These are phyloP conservation scores for Steatornis caripensis DNA, from an alignment of 2,113 vertebrate genomes.

Conservation along the genomic window DNA sequence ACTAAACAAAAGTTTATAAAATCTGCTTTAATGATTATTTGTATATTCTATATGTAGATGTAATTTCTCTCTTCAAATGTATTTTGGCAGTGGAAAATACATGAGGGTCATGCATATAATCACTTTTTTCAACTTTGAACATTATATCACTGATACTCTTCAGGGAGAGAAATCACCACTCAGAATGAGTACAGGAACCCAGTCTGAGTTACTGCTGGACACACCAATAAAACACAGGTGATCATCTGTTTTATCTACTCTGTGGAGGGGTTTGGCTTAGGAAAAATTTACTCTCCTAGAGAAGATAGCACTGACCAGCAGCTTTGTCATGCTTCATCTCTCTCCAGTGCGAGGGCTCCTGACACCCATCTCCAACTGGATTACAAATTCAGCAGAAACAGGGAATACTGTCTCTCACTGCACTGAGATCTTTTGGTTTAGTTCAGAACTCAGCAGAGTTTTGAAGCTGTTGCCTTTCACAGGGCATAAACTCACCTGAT, in stretches of 20 bases:
- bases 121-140: background rate
- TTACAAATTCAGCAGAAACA: background rate
- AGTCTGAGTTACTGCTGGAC: background rate
- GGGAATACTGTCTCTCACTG: background rate
- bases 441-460: background rate
- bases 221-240: background rate
- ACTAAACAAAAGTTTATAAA: background rate
- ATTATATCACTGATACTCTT: background rate
- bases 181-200: background rate
- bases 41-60: background rate
- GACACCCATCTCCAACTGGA: background rate
- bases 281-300: background rate
- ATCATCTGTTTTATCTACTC: background rate
- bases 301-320: background rate
- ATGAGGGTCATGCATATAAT: rapidly evolving
- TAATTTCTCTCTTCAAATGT: background rate
- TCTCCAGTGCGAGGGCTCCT: background rate
- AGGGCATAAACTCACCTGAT: background rate
- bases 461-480: background rate
- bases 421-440: background rate
- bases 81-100: background rate
- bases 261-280: background rate
- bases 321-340: background rate
- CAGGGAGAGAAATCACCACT: background rate
- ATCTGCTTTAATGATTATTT: background rate